phyloP scores from a whole-genome alignment of 2,797 vertebrate genomes.

The Danio kyathit region DNA sequence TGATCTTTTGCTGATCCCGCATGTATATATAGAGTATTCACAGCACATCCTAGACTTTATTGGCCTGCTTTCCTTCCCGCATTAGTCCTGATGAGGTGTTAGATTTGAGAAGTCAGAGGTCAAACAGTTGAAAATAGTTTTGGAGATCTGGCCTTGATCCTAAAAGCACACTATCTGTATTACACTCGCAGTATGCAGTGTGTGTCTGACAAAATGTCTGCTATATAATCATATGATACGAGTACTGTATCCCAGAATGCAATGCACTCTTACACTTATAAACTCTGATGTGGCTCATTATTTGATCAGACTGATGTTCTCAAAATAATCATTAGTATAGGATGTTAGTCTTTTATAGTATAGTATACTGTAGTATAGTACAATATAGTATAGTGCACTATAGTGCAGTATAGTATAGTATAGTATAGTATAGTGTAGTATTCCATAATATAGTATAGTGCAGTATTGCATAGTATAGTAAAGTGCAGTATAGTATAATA shows the following conservation, averaged over 20 bases:
- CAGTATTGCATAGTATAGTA: too few species aligned
- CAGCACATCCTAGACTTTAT: not conserved
- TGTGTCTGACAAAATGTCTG: not conserved
- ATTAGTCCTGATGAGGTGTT: conserved; percentile 23
- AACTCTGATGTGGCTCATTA: too few species aligned
- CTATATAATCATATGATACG: not conserved
- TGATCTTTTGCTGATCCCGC: not conserved
- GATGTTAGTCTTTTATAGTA: too few species aligned
- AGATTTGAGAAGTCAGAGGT: conserved; percentile 15
- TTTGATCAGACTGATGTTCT: too few species aligned
- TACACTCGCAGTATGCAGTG: not conserved
- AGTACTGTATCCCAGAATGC: not conserved
- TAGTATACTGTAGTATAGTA: too few species aligned
- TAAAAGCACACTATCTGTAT: not conserved
- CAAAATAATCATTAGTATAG: too few species aligned
- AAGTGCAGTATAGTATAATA: too few species aligned
- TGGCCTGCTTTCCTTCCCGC: conserved; percentile 28
- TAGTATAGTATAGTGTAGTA: too few species aligned
- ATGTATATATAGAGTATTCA: conserved; percentile 44
- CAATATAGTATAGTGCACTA: too few species aligned
- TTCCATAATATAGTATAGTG: too few species aligned
- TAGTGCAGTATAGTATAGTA: too few species aligned
- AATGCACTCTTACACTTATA: not conserved
- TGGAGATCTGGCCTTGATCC: not conserved
- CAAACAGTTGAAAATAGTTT: conserved; percentile 26